Conservation (phyloP, 2,888 invertebrate genomes). For the Chrysomela aeneicollis region DNA sequence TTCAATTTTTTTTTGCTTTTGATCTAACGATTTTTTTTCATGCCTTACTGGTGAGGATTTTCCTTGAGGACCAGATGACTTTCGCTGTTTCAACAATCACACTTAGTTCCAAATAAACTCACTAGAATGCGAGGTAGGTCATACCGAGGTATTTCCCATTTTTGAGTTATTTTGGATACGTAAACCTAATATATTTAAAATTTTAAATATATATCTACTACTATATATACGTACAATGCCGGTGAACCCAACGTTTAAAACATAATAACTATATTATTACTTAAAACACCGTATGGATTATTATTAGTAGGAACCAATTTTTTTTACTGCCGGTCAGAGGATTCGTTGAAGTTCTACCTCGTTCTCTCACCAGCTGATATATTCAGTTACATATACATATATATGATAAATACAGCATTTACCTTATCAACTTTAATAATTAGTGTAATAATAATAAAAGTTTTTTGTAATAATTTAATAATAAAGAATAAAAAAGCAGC, state of each 20-base stretch:
- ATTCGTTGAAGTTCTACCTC: slow-evolving; percentile 36
- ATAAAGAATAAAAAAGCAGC: slow-evolving; percentile 62
- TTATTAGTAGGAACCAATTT: slow-evolving; percentile 65
- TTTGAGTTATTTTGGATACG: slow-evolving; percentile 65
- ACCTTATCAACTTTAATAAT: slow-evolving; percentile 62
- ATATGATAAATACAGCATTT: slow-evolving; percentile 63
- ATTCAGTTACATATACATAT: slow-evolving; percentile 61
- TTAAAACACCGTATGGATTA: slow-evolving; percentile 63
- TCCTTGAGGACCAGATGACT: slow-evolving; percentile 39
- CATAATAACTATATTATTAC: slow-evolving; percentile 63
- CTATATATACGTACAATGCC: slow-evolving; percentile 63
- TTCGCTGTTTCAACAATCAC: slow-evolving; percentile 70
- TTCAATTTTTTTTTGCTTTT: too few species aligned
- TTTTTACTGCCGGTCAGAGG: slow-evolving; percentile 57
- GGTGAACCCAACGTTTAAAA: slow-evolving; percentile 61
- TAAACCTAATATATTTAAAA: slow-evolving; percentile 63
- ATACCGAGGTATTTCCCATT: slow-evolving; percentile 64
- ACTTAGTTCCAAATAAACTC: slow-evolving; percentile 81
- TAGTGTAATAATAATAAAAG: slow-evolving; percentile 61
- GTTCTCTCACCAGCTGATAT: slow-evolving; percentile 60
- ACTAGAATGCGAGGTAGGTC: slow-evolving; percentile 78
- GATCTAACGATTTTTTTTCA: too few species aligned
- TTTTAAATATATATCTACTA: slow-evolving; percentile 63
- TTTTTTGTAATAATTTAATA: slow-evolving; percentile 61
- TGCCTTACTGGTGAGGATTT: too few species aligned